These are phyloP conservation scores for Grus americana DNA, from an alignment of 2,113 vertebrate species.

Conservation along the genomic window DNA sequence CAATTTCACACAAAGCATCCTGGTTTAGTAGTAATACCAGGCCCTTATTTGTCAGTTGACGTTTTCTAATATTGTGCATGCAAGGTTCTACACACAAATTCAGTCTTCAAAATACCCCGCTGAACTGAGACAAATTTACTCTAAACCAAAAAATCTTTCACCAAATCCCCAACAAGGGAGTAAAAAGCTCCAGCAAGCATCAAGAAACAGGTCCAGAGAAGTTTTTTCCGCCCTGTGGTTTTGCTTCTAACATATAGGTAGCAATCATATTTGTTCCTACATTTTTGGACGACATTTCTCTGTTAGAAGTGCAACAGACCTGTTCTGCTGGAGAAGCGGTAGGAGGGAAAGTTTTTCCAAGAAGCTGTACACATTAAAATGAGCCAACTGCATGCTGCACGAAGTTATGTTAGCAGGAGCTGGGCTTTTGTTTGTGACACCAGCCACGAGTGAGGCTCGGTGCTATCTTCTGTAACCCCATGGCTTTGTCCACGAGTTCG, in stretches of 20 bases:
- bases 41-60: background rate
- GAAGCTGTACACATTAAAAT: background rate
- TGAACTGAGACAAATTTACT: background rate
- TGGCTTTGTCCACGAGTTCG: rapidly evolving
- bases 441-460: background rate
- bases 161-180: background rate
- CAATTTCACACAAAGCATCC: background rate
- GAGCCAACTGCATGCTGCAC: background rate
- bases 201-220: background rate
- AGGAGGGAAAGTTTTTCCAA: background rate
- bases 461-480: background rate
- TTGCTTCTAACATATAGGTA: background rate
- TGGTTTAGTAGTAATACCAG: background rate
- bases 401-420: background rate
- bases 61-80: background rate
- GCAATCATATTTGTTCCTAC: background rate
- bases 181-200: background rate
- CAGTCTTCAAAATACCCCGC: background rate
- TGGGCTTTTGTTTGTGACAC: background rate
- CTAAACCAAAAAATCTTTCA: background rate
- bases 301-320: background rate
- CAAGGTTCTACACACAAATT: background rate
- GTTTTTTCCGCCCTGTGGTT: background rate
- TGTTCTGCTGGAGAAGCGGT: background rate
- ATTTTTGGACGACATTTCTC: background rate